phyloP scores from a whole-genome alignment of 1,140 invertebrate species.

The Coenobita brevimanus region DNA sequence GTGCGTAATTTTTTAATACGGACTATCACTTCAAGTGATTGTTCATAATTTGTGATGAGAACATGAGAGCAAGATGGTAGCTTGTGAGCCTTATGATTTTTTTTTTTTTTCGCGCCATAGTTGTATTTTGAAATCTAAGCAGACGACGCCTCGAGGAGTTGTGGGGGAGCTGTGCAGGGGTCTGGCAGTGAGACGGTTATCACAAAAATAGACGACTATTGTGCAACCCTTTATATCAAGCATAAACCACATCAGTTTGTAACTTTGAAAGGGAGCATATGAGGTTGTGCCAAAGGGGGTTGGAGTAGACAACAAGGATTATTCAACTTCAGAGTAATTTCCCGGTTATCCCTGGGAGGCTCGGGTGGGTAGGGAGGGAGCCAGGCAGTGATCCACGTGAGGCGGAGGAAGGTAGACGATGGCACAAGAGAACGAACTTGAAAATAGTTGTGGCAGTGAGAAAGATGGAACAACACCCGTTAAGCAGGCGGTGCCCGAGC shows the following conservation, averaged over 20 bases:
- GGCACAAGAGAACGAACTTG: background rate
- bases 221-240: too few relatives aligned
- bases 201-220: too few relatives aligned
- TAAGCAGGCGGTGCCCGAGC: background rate
- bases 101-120: background rate
- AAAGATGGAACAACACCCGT: background rate
- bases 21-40: too few relatives aligned
- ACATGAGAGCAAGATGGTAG: too few relatives aligned
- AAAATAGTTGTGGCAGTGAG: background rate
- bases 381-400: slow-evolving; percentile 19
- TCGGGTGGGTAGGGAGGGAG: background rate
- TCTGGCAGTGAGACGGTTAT: too few relatives aligned
- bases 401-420: background rate
- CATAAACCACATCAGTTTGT: background rate
- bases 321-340: background rate
- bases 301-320: background rate
- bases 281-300: too few relatives aligned
- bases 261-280: background rate
- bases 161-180: slow-evolving; percentile 5
- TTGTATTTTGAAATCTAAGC: background rate
- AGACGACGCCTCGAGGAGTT: background rate
- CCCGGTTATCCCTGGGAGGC: background rate
- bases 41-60: too few relatives aligned
- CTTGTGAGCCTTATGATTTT: too few relatives aligned
- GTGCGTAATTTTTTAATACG: too few relatives aligned